Evolutionary conservation across 2,113 vertebrate species (phyloP), one percentile per base, ranked within the genome.

Genomic region (Alexandromys fortis): DNA sequence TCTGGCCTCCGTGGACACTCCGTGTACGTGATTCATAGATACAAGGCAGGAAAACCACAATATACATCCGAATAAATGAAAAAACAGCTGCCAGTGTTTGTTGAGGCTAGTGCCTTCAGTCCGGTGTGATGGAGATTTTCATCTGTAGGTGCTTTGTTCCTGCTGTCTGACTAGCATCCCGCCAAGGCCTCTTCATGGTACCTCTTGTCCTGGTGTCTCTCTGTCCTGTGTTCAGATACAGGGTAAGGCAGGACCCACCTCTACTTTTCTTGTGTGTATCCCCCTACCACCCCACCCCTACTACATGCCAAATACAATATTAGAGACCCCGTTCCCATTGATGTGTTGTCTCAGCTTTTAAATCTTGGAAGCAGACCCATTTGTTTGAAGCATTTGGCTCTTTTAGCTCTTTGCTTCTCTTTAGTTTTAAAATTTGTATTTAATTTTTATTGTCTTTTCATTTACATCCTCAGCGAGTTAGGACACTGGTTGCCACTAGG

Each of bases 401-500:
- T 70, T 47, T 45, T 68, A n/a, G 49, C 38, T 11, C 38, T 81
- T 12, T 90, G 63, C 55, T 79, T 73, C 33, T 85, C 3, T 75
- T 94, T 81, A 73, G 72, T 81, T 96, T 89, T 61, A 72, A 28
- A 61, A 26, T 55, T 38, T 79, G 28, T 52, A 13, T 67, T 76
- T 92, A 90, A 72, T 95, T 90, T 92, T 65, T 52, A 30, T 24
- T 77, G 58, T 58, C 35, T 67, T 86, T 89, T 17, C 49, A 63
- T 76, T 65, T 49, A 49, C 47, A 24, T 77, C 75, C 63, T 6
- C 90, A 22, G 91, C 86, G 88, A 73, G 55, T 89, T 86, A 52
- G 47, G 49, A 78, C 94, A 87, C 75, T 89, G 38, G 35, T 14
- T 47, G 65, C 97, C 97, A 95, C 97, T 97, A 97, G 97, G 96